A percentile compares a stretch with the other conserved stretches of the same genome.
phyloP scores from a whole-genome alignment of 2,888 invertebrate species.

The Iselma pallidipennis region DNA sequence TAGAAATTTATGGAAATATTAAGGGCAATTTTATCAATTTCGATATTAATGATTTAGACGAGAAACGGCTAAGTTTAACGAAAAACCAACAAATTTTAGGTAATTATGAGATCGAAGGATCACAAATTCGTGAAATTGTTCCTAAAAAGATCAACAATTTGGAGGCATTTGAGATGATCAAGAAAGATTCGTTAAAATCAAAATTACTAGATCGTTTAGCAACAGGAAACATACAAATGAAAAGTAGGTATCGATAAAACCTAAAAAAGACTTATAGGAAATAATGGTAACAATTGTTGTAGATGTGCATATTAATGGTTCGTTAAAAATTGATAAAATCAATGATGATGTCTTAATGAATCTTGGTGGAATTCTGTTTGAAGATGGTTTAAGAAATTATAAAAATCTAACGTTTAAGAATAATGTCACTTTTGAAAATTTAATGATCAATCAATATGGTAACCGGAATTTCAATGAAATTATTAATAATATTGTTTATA shows the following conservation, averaged over 20 bases:
- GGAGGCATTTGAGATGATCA: slow-evolving; percentile 40
- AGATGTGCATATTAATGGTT: slow-evolving; percentile 50
- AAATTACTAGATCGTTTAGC: slow-evolving; percentile 49
- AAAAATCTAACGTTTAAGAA: slow-evolving; percentile 21
- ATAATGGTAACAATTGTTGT: slow-evolving; percentile 22
- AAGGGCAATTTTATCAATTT: slow-evolving; percentile 47
- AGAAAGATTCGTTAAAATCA: slow-evolving; percentile 34
- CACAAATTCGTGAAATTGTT: slow-evolving; percentile 41
- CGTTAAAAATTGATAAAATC: slow-evolving; percentile 49
- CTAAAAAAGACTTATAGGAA: slow-evolving; percentile 1
- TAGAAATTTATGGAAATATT: slow-evolving; percentile 51
- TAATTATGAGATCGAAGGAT: slow-evolving; percentile 47
- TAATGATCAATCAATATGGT: slow-evolving; percentile 50
- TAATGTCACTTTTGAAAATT: slow-evolving; percentile 40
- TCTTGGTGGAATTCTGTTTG: slow-evolving; percentile 34
- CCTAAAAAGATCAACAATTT: slow-evolving; percentile 51
- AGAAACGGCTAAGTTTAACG: slow-evolving; percentile 47
- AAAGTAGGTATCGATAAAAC: slow-evolving; percentile 38
- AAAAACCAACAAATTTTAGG: slow-evolving; percentile 46
- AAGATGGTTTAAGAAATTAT: slow-evolving; percentile 51
- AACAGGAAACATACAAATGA: slow-evolving; percentile 53
- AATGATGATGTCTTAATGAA: slow-evolving; percentile 39
- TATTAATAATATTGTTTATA: slow-evolving; percentile 54
- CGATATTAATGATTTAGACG: slow-evolving; percentile 47
- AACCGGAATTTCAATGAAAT: slow-evolving; percentile 50